Conservation (phyloP, 2,113 vertebrate genomes). For the Apodemus sylvaticus region DNA sequence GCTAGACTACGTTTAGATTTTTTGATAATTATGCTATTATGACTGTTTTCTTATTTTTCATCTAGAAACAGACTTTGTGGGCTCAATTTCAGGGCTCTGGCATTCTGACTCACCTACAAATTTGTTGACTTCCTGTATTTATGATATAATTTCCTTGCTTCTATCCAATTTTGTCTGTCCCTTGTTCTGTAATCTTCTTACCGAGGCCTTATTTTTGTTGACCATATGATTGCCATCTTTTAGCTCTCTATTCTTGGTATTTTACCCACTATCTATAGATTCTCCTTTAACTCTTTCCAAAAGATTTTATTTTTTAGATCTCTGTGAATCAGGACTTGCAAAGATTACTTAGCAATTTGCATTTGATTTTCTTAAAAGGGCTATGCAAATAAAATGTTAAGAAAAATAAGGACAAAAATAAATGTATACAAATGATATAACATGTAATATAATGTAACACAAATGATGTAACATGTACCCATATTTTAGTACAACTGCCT, state of each 20-base stretch:
- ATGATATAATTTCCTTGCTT: slow-evolving; percentile 73
- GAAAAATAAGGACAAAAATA: slow-evolving; percentile 22
- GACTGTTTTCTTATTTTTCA: slow-evolving; percentile 35
- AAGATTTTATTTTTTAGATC: slow-evolving; percentile 29
- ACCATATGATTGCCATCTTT: slow-evolving; percentile 46
- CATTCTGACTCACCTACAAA: slow-evolving; percentile 63
- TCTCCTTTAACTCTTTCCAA: slow-evolving; percentile 65
- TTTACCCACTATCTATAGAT: slow-evolving; percentile 52
- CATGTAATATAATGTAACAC: too few species aligned
- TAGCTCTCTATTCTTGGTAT: slow-evolving; percentile 68
- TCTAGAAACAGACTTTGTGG: slow-evolving; percentile 20
- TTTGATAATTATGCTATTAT: background rate
- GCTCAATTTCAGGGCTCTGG: slow-evolving; percentile 55
- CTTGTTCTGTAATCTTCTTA: slow-evolving; percentile 68
- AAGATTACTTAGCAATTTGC: background rate
- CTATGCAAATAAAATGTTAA: slow-evolving; percentile 55
- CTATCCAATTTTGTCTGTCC: slow-evolving; percentile 66
- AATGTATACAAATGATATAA: background rate
- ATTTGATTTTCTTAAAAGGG: slow-evolving; percentile 50
- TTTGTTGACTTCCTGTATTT: slow-evolving; percentile 74
- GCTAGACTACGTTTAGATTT: background rate
- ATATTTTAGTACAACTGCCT: background rate
- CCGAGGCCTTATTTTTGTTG: slow-evolving; percentile 64
- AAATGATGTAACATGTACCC: background rate
- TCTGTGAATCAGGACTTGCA: slow-evolving; percentile 51